Base-by-base conservation (phyloP, 2,113 vertebrate species). In the Azemiops feae region DNA sequence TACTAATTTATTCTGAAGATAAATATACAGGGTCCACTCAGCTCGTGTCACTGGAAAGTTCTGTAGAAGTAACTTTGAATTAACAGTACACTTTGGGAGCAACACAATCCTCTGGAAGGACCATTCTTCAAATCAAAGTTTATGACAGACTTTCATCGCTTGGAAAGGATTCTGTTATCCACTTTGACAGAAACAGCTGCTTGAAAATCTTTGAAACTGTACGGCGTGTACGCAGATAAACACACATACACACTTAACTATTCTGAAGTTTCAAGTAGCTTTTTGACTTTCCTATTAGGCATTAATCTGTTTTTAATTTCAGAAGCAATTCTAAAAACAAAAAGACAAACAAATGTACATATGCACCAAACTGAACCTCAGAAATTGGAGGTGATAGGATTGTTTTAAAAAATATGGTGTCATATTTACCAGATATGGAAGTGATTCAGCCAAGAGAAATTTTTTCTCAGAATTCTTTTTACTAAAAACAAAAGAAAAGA, bases 1-100 rank as follows among this genome's bases (percentile, higher is more conserved):
- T 93, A 57, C 85, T 96, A 93, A 96, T 97, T 96, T 95, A n/a
- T 93, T 92, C 90, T 85, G 95, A 94, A 92, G 92, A 88, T 18
- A 94, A 96, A 96, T 0, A 47, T 55, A 94, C 85, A 47, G 54
- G 34, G 34, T 2, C 39, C 34, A 52, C 47, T 43, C n/a, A 69
- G 57, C 25, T 16, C 57, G 5, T 54, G 27, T 47, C 57, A 88
- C n/a, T 39, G 50, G 54, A 39, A 89, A 22, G 34, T 25, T 92
- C 58, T 25, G 9, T 50, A 34, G 10, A 60, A 87, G 85, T 25
- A 20, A 57, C 92, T 89, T 89, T 55, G 87, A 89, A 92, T 18
- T 74, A 89, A 53, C 52, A 55, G 47, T 53, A 50, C 87, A n/a
- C 74, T 92, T 64, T 52, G 11, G 9, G 25, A 54, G 91, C 74